Percentiles rank a stretch among this genome's conserved stretches.
Conservation (phyloP, 2,113 vertebrate genomes). For the Oncorhynchus kisutch region DNA sequence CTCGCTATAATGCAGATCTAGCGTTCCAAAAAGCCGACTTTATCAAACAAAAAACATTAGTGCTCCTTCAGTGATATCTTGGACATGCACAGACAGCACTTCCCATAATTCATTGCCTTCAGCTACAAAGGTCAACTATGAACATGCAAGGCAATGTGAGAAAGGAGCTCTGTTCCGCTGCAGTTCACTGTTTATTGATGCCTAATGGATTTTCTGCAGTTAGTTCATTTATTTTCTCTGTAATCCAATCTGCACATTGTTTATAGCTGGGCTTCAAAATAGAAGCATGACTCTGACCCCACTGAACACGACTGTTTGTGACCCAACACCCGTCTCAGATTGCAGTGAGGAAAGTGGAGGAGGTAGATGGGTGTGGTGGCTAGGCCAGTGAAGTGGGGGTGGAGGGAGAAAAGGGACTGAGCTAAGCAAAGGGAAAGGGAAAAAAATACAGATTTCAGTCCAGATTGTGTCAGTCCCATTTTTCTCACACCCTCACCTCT, state of each 20-base stretch:
- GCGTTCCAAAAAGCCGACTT: background rate
- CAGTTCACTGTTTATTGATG: constrained; percentile 66
- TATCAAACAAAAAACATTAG: background rate
- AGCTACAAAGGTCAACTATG: constrained; percentile 13
- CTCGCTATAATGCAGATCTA: too few relatives aligned
- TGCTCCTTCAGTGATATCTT: constrained; percentile 12
- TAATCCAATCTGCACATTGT: constrained; percentile 60
- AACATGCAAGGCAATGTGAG: constrained; percentile 3
- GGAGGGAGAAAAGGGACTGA: background rate
- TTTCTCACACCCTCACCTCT: constrained; percentile 1
- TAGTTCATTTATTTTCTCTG: constrained; percentile 69
- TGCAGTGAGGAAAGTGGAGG: constrained; percentile 13
- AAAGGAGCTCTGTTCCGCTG: background rate
- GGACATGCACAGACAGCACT: constrained; percentile 4
- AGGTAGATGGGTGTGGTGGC: background rate
- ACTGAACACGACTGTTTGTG: constrained; percentile 61
- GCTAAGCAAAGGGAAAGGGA: background rate
- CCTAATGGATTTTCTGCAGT: constrained; percentile 71
- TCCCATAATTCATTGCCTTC: constrained; percentile 10
- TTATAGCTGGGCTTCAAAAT: constrained; percentile 69
- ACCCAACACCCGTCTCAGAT: constrained; percentile 65
- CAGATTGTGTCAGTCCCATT: constrained; percentile 15
- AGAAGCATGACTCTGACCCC: constrained; percentile 71
- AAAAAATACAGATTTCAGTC: constrained; percentile 1
- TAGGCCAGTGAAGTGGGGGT: constrained; percentile 7